phyloP scores from a whole-genome alignment of 2,113 vertebrate species.

The Tragelaphus scriptus region DNA sequence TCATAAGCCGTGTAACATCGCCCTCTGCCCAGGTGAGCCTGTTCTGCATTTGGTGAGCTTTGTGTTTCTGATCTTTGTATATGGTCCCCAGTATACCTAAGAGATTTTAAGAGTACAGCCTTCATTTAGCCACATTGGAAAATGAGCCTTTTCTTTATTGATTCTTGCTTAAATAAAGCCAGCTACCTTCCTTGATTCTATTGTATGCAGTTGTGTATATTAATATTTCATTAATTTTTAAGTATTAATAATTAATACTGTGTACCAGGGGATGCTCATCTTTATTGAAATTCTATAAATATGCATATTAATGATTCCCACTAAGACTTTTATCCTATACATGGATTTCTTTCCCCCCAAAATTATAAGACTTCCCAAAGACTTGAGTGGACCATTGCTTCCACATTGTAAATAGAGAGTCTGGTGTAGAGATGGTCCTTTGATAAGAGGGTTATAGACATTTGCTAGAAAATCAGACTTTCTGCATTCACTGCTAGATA shows the following conservation, averaged over 20 bases:
- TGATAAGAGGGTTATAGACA: neutral
- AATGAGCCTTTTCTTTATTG: neutral
- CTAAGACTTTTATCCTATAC: neutral
- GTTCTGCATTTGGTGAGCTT: slow-evolving; percentile 31
- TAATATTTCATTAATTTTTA: neutral
- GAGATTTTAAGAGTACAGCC: neutral
- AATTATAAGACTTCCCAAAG: neutral
- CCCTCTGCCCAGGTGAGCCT: slow-evolving; percentile 95
- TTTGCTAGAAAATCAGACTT: neutral
- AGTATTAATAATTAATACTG: neutral
- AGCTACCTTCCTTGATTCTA: neutral
- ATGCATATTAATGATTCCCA: neutral
- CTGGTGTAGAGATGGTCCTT: neutral
- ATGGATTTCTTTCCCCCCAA: neutral
- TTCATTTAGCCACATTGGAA: neutral
- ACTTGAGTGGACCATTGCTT: neutral
- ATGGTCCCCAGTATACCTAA: fast-evolving
- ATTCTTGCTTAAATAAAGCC: neutral
- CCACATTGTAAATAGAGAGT: neutral
- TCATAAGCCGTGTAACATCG: slow-evolving; percentile 99
- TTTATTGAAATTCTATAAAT: neutral
- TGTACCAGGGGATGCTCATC: neutral
- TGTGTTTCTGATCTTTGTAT: neutral
- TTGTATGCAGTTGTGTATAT: neutral
- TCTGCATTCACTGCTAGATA: neutral